Evolutionary conservation across 2,888 invertebrate species (phyloP), one percentile per base, ranked within the genome.

Genomic region (Lapara coniferarum): DNA sequence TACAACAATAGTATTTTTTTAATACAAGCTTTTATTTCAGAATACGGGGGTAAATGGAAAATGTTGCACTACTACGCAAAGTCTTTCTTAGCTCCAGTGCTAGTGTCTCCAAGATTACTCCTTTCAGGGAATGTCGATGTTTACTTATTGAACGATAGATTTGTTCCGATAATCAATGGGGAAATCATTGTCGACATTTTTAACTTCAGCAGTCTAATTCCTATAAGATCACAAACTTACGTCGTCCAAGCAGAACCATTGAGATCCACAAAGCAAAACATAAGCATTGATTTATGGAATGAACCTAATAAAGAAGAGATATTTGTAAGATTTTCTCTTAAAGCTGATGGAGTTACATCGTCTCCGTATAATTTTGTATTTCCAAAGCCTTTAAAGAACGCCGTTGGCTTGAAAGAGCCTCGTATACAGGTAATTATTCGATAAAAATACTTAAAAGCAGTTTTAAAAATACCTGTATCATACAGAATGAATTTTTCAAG

Each of bases 51-150:
- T 12, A 94, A 95, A 77, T 98, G 97, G 97, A 98, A 98, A 89
- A 96, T 97, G 95, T 90, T 98, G 2, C 99, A 99, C 81, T 98
- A 99, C 87, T 98, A 96, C 87, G 97, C 97, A 0, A 95, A 95
- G 76, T 95, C 97, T 1, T 98, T 99, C 84, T 98, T 99, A 84
- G 95, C 97, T 0, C 97, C 97, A 0, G 91, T 97, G 30, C 93
- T 97, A 25, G 94, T 97, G 16, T 96, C 95, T 0, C 95, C 95
- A 0, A 92, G 96, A 55, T 83, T 95, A 14, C 91, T 94, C 12
- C 69, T 83, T 0, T 82, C 90, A 0, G 89, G 94, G 19, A 89
- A 94, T 46, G 87, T 97, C 0, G 92, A 95, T 69, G 88, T 97
- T 13, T 96, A 95, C 67, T 85, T 96, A 0, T 92, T 96, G 13